Evolutionary conservation across 2,888 invertebrate genomes (phyloP), one percentile per base, ranked within the genome.

Genomic region (Uloborus plumipes): DNA sequence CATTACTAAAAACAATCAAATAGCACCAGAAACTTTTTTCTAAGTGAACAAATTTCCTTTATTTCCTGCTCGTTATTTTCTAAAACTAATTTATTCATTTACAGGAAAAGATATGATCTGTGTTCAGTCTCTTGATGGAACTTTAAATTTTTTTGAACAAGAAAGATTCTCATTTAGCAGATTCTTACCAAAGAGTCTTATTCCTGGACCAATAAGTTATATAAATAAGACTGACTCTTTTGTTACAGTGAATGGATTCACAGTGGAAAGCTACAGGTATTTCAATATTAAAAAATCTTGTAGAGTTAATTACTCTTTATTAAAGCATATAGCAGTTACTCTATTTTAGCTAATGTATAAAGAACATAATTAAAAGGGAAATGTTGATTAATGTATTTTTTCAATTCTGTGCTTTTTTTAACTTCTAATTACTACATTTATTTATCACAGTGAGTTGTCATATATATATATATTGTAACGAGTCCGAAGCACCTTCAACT

Each of bases 111-210:
- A 98, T 89, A 95, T 97, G 87, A 91, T 97, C 80, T 97, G 97
- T 88, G 93, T 98, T 22, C 96, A 96, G 88, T 95, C 95, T 50
- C 89, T 98, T 87, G 97, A 98, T 89, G 97, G 98, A 16, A 93
- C 94, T 71, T 89, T 98, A 20, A 93, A 94, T 75, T 94, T 99
- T 88, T 98, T 94, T 89, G 98, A 98, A 88, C 97, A 97, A 90
- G 98, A 98, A 89, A 93, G 94, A 74, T 94, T 94, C 88, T 92
- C 94, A 18, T 96, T 97, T 88, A 92, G 93, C 87, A 94, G 96
- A 84, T 92, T 93, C 86, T 91, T 98, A 86, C 93, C 94, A 1
- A 93, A 94, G 75, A 93, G 94, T 82, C 90, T 96, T 70, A 90
- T 97, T 80, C 98, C 98, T 0, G 94, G 94, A 20, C 95, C 96